Percentiles rank a stretch among this genome's conserved stretches.
Conservation (phyloP, 2,888 invertebrate species). For the Phyto melanocephala region DNA sequence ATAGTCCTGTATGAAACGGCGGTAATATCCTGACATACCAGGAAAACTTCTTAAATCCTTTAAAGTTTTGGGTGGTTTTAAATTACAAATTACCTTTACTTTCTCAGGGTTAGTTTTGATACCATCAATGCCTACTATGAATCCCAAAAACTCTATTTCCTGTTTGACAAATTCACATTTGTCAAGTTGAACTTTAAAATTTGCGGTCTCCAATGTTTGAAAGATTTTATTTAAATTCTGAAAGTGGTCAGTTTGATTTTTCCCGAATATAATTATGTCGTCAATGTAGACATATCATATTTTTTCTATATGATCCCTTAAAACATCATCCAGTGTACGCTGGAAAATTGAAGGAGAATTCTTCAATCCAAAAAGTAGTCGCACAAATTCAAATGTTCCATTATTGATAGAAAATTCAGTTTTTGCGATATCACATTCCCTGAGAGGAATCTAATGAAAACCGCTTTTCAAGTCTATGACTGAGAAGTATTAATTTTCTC, state of each 20-base stretch:
- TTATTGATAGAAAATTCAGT: constrained; percentile 14
- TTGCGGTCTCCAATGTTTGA: no score
- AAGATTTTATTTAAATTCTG: not conserved
- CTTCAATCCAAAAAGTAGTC: no score
- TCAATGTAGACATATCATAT: not conserved
- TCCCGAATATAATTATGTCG: not conserved
- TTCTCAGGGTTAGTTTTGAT: not conserved
- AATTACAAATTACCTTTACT: not conserved
- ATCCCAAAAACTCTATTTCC: not conserved
- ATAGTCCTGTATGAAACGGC: no score
- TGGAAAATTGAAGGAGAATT: constrained; percentile 34
- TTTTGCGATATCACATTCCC: constrained; percentile 10
- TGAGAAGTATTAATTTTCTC: not conserved
- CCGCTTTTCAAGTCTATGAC: not conserved
- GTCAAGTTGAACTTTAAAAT: not conserved
- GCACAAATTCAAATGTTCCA: constrained; percentile 1
- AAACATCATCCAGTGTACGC: constrained; percentile 29
- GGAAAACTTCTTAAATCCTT: not conserved
- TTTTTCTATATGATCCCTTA: constrained; percentile 33
- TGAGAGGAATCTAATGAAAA: constrained; percentile 18
- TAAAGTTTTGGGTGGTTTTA: not conserved
- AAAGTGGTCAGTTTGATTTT: not conserved
- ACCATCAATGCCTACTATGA: not conserved
- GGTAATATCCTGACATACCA: no score
- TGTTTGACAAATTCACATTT: no score